Evolutionary conservation across 2,113 vertebrate species (phyloP).

Genomic region (Petaurus breviceps): DNA sequence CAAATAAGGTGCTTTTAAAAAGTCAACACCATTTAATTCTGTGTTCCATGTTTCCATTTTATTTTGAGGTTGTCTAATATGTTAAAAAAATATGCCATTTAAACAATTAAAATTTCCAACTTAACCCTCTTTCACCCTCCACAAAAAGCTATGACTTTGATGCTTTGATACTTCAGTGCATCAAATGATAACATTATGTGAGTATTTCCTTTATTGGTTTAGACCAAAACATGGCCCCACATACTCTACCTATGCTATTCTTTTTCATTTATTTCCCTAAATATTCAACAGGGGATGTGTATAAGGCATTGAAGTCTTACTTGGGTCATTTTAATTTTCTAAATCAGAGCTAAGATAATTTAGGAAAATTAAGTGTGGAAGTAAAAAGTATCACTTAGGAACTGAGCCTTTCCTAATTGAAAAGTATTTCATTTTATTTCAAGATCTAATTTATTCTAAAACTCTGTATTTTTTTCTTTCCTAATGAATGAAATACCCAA

Average conservation of each 20-base stretch:
- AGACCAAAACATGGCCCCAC: neutral
- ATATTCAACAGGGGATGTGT: neutral
- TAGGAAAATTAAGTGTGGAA: neutral
- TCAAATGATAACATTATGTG: neutral
- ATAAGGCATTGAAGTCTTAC: neutral
- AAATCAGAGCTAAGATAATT: neutral
- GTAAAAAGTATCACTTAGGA: neutral
- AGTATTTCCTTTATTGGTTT: neutral
- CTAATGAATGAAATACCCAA: neutral
- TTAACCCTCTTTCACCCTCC: neutral
- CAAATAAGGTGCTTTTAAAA: neutral
- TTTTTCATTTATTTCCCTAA: neutral
- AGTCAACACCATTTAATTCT: neutral
- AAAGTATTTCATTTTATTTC: neutral
- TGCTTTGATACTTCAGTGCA: neutral
- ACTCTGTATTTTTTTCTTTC: neutral
- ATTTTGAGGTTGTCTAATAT: neutral
- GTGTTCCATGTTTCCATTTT: neutral
- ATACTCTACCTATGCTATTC: neutral
- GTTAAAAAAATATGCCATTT: neutral
- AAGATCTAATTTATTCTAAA: neutral
- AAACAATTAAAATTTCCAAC: neutral
- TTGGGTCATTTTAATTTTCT: neutral
- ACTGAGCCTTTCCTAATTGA: neutral
- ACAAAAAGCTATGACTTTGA: neutral